These are phyloP conservation scores for Drosophila paranaensis DNA, from an alignment of 2,888 invertebrate genomes.

Conservation along the genomic window DNA sequence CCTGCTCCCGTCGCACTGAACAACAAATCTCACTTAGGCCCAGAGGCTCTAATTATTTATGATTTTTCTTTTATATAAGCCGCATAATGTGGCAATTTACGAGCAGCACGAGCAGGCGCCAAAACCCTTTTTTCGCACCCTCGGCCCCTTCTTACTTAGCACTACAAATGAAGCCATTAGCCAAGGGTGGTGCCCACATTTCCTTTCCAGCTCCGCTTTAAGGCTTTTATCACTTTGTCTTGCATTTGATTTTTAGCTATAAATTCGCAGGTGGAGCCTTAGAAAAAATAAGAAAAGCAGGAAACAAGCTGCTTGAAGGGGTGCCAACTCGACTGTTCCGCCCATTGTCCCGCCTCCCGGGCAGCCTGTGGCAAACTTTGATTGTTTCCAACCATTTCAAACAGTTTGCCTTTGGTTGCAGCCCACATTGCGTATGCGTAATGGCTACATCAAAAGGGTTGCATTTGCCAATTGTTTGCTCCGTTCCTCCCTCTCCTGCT, in stretches of 20 bases:
- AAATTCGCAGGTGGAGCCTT: conserved; percentile 42
- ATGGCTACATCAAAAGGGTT: conserved; percentile 60
- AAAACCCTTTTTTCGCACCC: conserved; percentile 30
- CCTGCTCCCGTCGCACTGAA: conserved; percentile 24
- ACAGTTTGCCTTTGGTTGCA: conserved; percentile 34
- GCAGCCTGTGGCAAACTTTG: conserved; percentile 62
- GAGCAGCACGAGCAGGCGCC: conserved; percentile 26
- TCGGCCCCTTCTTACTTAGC: not conserved
- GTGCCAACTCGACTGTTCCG: conserved; percentile 10
- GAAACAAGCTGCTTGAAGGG: conserved; percentile 44
- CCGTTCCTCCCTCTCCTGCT: not conserved
- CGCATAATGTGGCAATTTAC: conserved; percentile 58
- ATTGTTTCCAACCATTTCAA: conserved; percentile 56
- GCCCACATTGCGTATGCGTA: conserved; percentile 69
- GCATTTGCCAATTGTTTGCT: conserved; percentile 29
- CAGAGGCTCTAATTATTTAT: conserved; percentile 56
- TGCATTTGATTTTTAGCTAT: conserved; percentile 58
- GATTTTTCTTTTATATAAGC: conserved; percentile 47
- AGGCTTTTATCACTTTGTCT: conserved; percentile 49
- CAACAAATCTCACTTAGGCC: conserved; percentile 54
- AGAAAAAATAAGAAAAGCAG: conserved; percentile 19
- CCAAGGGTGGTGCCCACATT: conserved; percentile 19
- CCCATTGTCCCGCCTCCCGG: not conserved
- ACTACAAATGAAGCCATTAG: conserved; percentile 71
- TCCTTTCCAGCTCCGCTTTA: conserved; percentile 15